phyloP scores from a whole-genome alignment of 2,797 vertebrate species.

The Enteromius viviparus region DNA sequence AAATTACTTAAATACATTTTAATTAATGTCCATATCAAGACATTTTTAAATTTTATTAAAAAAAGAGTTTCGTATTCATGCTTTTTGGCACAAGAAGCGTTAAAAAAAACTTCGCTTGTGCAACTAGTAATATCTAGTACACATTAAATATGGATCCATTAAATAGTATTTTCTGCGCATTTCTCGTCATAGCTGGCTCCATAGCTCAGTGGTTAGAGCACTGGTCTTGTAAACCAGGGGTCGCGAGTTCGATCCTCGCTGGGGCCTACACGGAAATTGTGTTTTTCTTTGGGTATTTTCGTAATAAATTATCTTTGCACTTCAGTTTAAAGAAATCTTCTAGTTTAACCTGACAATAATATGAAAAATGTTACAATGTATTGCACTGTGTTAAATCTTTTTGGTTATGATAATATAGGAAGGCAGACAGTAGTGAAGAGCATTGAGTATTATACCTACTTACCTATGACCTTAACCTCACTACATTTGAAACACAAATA shows the following conservation, averaged over 20 bases:
- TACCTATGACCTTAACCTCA: too few relatives aligned
- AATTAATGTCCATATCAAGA: not conserved
- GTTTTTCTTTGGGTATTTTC: not conserved
- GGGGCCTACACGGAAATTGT: not conserved
- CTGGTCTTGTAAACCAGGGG: conserved; percentile 43
- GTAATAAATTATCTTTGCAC: too few relatives aligned
- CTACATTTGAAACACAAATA: too few relatives aligned
- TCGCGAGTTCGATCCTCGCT: conserved; percentile 43
- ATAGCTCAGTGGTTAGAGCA: conserved; percentile 60
- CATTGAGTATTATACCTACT: too few relatives aligned
- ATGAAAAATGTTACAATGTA: not conserved
- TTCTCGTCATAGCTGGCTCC: accelerated
- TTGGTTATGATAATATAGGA: not conserved
- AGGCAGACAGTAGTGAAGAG: too few relatives aligned
- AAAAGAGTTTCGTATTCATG: not conserved
- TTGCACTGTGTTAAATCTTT: not conserved
- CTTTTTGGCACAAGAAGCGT: too few relatives aligned
- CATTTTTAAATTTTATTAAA: not conserved
- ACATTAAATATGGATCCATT: too few relatives aligned
- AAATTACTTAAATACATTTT: not conserved
- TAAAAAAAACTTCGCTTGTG: too few relatives aligned
- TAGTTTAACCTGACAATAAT: not conserved
- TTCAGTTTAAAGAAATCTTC: not conserved
- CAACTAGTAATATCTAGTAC: not conserved
- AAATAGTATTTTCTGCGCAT: accelerated